Evolutionary conservation across 2,113 vertebrate species (phyloP), one percentile per base, ranked within the genome.

Genomic region (Alectura lathami): DNA sequence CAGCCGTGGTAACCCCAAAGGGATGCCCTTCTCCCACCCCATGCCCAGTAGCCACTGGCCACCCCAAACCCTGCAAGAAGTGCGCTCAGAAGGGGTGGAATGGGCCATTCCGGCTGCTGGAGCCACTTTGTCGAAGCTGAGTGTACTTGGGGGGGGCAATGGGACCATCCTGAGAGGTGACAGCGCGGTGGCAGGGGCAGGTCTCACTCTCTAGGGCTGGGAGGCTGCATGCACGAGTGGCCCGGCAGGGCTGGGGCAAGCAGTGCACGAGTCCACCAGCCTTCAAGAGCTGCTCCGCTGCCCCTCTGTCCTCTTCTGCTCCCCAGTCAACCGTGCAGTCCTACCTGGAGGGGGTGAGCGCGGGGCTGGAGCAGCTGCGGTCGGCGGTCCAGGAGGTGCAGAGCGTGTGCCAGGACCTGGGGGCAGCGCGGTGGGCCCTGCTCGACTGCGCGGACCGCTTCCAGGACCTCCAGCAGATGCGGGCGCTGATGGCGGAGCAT

Each of bases 271-370:
- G 45, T 23, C 69, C 73, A 60, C 13, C 53, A 17, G 42, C 64
- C 64, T 87, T 21, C 3, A 34, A 59, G 74, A 74, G 56, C 73
- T 93, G 53, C 64, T 76, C 48, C n/a, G 62, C 48, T 68, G 32
- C 34, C 63, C 13, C 34, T 60, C 67, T 2, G 0, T 75, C 62
- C 40, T 96, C 86, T 75, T 96, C 83, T 83, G 40, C 60, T 92
- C 81, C 73, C 18, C 86, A 99, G 99, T 99, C 99, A 3, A 98
- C 99, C 67, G 97, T 99, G 30, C 99, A 99, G 97, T 99, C 99
- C 2, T 99, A 99, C 96, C 97, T 99, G 97, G 99, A 99, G 91
- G 99, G 98, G 6, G 98, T 99, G 18, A 98, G 98, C 72, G 97
- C 96, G 18, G 99, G 99, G 43, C 97, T 99, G 94, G 97, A 98